Base-by-base conservation (phyloP, 1,140 invertebrate genomes). In the Neodiprion pinetum region DNA sequence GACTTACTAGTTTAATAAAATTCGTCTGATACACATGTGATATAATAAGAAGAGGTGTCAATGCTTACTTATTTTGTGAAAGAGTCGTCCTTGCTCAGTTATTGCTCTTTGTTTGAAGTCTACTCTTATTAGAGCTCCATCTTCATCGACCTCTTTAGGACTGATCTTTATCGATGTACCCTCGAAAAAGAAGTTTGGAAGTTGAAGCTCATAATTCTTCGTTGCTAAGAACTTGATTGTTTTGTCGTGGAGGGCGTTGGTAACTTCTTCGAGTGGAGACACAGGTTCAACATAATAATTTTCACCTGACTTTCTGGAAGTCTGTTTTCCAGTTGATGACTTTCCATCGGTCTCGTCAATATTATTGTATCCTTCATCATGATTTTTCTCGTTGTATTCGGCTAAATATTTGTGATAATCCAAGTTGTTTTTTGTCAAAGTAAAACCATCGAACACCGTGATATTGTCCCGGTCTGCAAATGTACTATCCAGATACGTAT, bases 31-130 rank as follows among this genome's bases (percentile, higher is more conserved):
- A 8, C 4, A 40, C 28, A 72, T 65, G 53, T 9, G 53, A 9
- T 74, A 68, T 69, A 9, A 67, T 12, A 48, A n/a, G 40, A 50
- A 61, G 9, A 61, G 53, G 11, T 14, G 5, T 1, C 28, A 0
- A 61, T 73, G 91, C 92, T 92, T 90, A 94, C 93, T 92, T 74
- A 95, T 90, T 88, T 94, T 94, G 79, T 95, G 93, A 78, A 93
- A 92, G 78, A 94, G 86, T 73, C 93, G 89, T 48, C 92, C 92
- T 61, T 91, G 76, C 78, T 77, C 75, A 80, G 75, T 87, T 48
- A 74, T 82, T 70, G 83, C 90, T 1, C 75, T 81, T 53, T 91
- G 91, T 67, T 92, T 89, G 11, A 95, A 87, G 80, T 95, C 94
- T 67, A 95, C 80, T 74, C 94, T 93, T 7, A 95, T 88, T 9